Conservation (phyloP, 1,140 invertebrate species). For the Tribolium castaneum region DNA sequence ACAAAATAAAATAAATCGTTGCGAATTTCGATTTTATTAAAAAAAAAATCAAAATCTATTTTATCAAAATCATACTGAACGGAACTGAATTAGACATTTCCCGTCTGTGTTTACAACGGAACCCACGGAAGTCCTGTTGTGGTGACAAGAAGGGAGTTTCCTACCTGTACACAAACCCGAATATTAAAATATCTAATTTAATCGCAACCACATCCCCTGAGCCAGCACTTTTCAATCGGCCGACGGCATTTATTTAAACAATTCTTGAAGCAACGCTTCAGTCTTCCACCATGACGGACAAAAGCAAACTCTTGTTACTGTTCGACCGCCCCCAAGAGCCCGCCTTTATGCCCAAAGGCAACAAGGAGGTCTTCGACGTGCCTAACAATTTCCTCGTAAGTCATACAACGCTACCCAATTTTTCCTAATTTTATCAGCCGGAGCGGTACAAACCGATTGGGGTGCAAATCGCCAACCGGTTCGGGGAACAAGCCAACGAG, state of each 20-base stretch:
- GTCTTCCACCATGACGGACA: constrained; percentile 62
- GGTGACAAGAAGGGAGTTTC: neutral
- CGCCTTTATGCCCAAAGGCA: constrained; percentile 77
- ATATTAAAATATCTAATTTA: neutral
- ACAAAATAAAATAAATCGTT: too few species aligned
- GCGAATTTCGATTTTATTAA: too few species aligned
- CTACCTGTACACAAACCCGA: neutral
- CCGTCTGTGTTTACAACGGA: neutral
- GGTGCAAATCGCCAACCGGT: constrained; percentile 66
- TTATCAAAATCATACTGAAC: neutral
- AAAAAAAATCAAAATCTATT: too few species aligned
- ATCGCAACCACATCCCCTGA: neutral
- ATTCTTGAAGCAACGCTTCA: neutral
- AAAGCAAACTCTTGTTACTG: constrained; percentile 65
- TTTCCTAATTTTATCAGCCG: constrained; percentile 58
- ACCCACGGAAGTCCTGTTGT: constrained; percentile 13
- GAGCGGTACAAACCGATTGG: constrained; percentile 65
- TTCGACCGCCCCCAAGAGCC: constrained; percentile 81
- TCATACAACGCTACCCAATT: neutral
- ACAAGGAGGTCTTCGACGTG: constrained; percentile 71
- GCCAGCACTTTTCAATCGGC: neutral
- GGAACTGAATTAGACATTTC: constrained; percentile 4
- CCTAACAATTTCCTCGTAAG: constrained; percentile 69
- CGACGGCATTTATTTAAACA: neutral
- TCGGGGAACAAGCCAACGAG: constrained; percentile 64